phyloP scores from a whole-genome alignment of 2,888 invertebrate genomes.

The Petrolisthes manimaculis region DNA sequence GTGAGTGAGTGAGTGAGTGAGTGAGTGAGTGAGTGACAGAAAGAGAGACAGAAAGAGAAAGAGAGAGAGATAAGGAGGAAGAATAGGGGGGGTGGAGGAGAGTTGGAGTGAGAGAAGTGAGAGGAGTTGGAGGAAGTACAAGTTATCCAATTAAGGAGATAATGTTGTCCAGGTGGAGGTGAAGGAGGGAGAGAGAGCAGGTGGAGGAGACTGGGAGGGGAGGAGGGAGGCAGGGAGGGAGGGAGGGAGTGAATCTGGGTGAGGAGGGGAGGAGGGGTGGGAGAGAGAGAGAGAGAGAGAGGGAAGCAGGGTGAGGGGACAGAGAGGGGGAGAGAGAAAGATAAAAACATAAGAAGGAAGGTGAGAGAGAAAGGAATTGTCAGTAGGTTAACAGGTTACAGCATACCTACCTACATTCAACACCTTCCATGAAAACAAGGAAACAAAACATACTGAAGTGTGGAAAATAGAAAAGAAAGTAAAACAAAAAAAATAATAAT shows the following conservation, averaged over 20 bases:
- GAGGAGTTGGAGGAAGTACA: no score
- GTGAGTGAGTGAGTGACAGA: background rate
- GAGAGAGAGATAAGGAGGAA: constrained; percentile 21
- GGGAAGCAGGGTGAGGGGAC: background rate
- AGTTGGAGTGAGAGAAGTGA: constrained; percentile 19
- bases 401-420: no score
- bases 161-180: background rate
- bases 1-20: background rate
- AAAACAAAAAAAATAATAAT: background rate
- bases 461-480: background rate
- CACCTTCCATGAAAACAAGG: background rate
- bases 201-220: background rate
- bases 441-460: background rate
- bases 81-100: background rate
- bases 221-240: background rate
- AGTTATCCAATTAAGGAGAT: no score
- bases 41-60: constrained; percentile 21
- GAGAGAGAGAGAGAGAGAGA: background rate
- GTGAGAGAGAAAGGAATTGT: background rate
- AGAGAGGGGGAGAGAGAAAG: background rate
- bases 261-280: background rate
- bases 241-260: no score
- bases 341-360: background rate
- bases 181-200: background rate
- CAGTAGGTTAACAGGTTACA: no score